Percentiles rank a stretch among this genome's conserved stretches.
Conservation (phyloP, 2,113 vertebrate species). For the Ciconia stormi region DNA sequence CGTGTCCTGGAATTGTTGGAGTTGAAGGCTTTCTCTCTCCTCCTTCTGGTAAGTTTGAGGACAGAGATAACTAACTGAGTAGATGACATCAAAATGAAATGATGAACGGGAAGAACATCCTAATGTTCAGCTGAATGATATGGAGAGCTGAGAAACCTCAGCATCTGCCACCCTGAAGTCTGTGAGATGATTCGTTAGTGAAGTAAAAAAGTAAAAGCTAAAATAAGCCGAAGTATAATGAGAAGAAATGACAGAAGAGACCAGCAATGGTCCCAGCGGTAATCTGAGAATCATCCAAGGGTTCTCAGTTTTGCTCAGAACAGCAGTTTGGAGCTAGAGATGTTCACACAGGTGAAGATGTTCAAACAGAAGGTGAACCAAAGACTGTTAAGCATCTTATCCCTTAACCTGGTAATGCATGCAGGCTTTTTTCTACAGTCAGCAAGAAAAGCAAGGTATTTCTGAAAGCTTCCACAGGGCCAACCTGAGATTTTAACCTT, state of each 20-base stretch:
- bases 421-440: neutral
- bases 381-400: neutral
- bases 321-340: neutral
- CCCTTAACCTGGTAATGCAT: neutral
- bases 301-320: neutral
- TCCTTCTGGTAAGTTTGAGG: neutral
- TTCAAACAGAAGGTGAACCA: neutral
- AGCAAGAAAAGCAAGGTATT: neutral
- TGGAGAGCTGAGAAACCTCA: neutral
- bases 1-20: neutral
- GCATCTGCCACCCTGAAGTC: neutral
- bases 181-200: neutral
- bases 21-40: neutral
- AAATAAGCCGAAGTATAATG: neutral
- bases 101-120: neutral
- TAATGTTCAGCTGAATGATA: neutral
- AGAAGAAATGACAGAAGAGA: neutral
- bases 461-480: neutral
- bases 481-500: neutral
- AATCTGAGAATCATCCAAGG: neutral
- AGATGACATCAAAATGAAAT: neutral
- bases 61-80: neutral
- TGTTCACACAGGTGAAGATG: neutral
- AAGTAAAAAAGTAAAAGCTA: neutral
- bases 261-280: neutral